Evolutionary conservation across 2,797 vertebrate species (phyloP), one percentile per base, ranked within the genome.

Genomic region (Octomys mimax): DNA sequence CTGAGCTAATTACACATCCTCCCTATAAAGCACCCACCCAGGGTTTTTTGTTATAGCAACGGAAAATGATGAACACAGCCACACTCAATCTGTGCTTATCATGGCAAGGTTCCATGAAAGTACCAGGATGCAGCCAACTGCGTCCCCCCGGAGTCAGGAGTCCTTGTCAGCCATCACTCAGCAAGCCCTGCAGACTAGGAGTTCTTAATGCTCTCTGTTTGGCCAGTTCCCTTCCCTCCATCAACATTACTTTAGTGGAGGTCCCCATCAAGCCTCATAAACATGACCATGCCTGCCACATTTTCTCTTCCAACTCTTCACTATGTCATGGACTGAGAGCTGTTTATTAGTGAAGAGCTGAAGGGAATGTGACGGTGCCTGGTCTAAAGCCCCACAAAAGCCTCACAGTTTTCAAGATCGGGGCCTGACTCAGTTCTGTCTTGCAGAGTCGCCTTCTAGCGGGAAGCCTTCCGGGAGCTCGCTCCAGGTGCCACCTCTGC

Each of bases 261-360:
- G 28, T 64, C 6, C 28, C 28, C n/a, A 12, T 39, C 21, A 75
- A 36, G 33, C 0, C 28, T 62, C 62, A 8, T 14, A 12, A 18
- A 33, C 12, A 46, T 18, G 2, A 7, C 22, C 26, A 87, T 54
- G 7, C 13, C 18, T 64, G 81, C 31, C 70, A 21, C 6, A 5
- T 16, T 18, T 6, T 78, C 57, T 59, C 82, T 70, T 81, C 86
- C 26, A 28, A 70, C 52, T 92, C 9, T 11, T 10, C 36, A 31
- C 64, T 87, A 91, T 0, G 7, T 52, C 71, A 39, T 66, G 89
- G 33, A 11, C 52, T 49, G 11, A 42, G 21, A 57, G 7, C 22
- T 59, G 3, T 82, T 92, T 90, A n/a, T 54, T 93, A 86, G 24
- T 75, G 21, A 73, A 84, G 33, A 83, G 2, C 6, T 83, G 49